Base-by-base conservation (phyloP, 2,113 vertebrate genomes). In the Dunckerocampus dactyliophorus region DNA sequence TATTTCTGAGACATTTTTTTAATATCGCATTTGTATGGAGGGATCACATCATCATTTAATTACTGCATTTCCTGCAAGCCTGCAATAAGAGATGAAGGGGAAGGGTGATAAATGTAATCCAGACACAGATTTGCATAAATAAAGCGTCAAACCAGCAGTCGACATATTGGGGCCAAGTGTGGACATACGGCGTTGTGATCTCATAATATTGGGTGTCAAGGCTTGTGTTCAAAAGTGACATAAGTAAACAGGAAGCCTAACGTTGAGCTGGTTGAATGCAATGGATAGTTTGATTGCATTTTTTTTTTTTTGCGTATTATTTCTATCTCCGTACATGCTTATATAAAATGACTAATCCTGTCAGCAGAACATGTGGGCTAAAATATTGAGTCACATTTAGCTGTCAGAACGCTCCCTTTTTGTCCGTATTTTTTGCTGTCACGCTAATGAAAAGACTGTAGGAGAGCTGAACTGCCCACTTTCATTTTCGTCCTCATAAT, bases 111-210 rank as follows among this genome's bases (percentile, higher is more conserved):
- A 71, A 75, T 60, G 64, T 80, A 81, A 85, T 81, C 74, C 82
- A 71, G 76, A 78, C 6, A 22, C 64, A 85, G 77, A 85, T 85
- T 85, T 85, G 71, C 74, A 85, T 76, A 81, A 87, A 82, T 71
- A 72, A 54, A 63, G 69, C 65, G 28, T 1, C 65, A 76, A 69
- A 76, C 48, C 19, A 31, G 43, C 19, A 1, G 62, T 0, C 50
- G 81, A 82, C 80, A 62, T 65, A 80, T 84, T 84, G 68, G 80
- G 85, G 83, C 59, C 83, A 83, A 67, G 64, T 57, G 60, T 60
- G 81, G 81, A 77, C 79, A 71, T 19, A 39, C 53, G 2, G 65
- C 47, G 39, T 50, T n/a, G 65, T 51, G 4, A 71, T 71, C 75
- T 61, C 47, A 63, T 45, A 68, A 70, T 66, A 69, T 69, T 61